These are phyloP conservation scores for Struthio camelus DNA, from an alignment of 2,113 vertebrate species.

Conservation along the genomic window DNA sequence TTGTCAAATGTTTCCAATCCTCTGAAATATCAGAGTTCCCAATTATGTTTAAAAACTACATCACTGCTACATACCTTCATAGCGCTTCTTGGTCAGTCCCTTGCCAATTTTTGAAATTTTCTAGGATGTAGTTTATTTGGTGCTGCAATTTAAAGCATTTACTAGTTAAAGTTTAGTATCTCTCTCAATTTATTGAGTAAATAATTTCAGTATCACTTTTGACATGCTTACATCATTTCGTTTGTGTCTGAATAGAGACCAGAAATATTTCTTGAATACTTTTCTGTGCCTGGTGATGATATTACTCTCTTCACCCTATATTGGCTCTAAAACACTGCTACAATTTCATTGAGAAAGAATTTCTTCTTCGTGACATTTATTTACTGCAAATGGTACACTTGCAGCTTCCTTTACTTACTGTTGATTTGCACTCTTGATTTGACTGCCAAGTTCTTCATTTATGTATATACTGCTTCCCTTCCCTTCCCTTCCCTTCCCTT, in stretches of 20 bases:
- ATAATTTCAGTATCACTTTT: not conserved
- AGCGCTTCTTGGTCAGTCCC: no score
- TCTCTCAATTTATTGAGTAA: not conserved
- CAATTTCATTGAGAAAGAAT: not conserved
- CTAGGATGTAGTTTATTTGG: not conserved
- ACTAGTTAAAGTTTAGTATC: not conserved
- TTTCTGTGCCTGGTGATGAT: no score
- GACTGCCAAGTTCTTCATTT: no score
- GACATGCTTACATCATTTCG: not conserved
- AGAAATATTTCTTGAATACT: not conserved
- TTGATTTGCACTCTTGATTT: not conserved
- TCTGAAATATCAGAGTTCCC: not conserved
- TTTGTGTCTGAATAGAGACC: not conserved
- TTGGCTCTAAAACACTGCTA: not conserved
- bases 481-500: no score
- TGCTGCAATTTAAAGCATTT: not conserved
- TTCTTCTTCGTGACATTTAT: not conserved
- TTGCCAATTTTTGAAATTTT: not conserved
- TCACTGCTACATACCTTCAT: no score
- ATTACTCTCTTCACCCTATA: no score
- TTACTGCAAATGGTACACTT: not conserved
- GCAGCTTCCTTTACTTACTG: not conserved
- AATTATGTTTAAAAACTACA: not conserved
- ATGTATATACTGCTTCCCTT: no score
- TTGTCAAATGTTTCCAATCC: not conserved